A percentile compares a stretch with the other conserved stretches of the same genome.
Evolutionary conservation across 2,888 invertebrate species (phyloP).

Genomic region (Colletes collaris): DNA sequence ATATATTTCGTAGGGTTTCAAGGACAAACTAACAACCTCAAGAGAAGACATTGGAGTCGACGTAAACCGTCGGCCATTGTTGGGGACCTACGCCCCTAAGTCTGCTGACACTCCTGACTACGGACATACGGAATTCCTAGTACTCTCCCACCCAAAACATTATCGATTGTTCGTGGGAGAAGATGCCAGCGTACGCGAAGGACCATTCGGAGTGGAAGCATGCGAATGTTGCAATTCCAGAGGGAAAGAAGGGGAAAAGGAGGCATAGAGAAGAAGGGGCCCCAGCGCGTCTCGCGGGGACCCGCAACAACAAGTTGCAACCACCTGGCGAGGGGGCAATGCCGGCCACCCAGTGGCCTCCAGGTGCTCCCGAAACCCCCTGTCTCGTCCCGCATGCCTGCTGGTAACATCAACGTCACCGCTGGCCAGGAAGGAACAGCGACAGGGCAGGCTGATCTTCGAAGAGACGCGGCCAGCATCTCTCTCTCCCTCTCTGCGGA

Average conservation of each 20-base stretch:
- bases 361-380: slow-evolving; percentile 77
- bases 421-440: slow-evolving; percentile 9
- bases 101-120: no score
- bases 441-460: not conserved
- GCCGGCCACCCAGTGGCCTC: slow-evolving; percentile 75
- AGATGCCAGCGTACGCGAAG: not conserved
- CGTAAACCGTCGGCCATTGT: no score
- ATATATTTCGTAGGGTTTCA: no score
- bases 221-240: slow-evolving; percentile 12
- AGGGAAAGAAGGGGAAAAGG: slow-evolving; percentile 8
- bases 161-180: slow-evolving; percentile 3
- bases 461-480: slow-evolving; percentile 22
- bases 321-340: slow-evolving; percentile 77
- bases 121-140: no score
- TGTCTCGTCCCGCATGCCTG: slow-evolving; percentile 63
- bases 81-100: no score
- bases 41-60: no score
- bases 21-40: no score
- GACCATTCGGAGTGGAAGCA: slow-evolving; percentile 3
- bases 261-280: slow-evolving; percentile 41
- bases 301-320: slow-evolving; percentile 79
- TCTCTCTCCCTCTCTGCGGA: slow-evolving; percentile 21
- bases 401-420: slow-evolving; percentile 41
- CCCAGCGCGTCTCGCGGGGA: slow-evolving; percentile 66
- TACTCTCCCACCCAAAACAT: not conserved